Base-by-base conservation (phyloP, 2,888 invertebrate genomes). In the Amblyjoppa fuscipennis region DNA sequence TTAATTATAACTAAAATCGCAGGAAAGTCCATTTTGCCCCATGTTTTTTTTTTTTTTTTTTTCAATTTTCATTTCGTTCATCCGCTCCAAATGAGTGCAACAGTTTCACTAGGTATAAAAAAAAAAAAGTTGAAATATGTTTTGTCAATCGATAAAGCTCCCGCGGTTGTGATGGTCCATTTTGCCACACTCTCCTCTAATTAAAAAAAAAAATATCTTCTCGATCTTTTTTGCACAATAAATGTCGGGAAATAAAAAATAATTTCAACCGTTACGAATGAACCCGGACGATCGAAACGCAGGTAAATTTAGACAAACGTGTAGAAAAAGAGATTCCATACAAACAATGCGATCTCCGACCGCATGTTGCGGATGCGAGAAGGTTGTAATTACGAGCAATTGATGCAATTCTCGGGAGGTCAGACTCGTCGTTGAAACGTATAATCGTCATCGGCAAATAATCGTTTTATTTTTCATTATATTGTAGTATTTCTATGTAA, bases 361-460 rank as follows among this genome's bases (percentile, higher is more conserved):
- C 80, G 80, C 80, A 80, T 80, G 80, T 80, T 78, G 78, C 78
- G 78, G 78, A 78, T 78, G 78, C 69, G 78, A 70, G 28, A 59
- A n/a, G 20, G 64, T 31, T 28, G 61, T 61, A 31, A 61, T 61
- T 61, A 61, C 31, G 13, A 25, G 61, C 61, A 25, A 28, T 28
- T 53, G 53, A 4, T 61, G 28, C 61, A 31, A 61, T 61, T 31
- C 61, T 34, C 31, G 16, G 2, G 28, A 28, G 59, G 59, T 59
- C 59, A 59, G 59, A 28, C 11, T 11, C 59, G 25, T 13, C 25
- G 59, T 59, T 13, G 31, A 34, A 31, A 64, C 16, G 31, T 31
- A n/a, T 64, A 64, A 64, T 64, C 34, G 64, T 64, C 34, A 7
- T n/a, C n/a, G 45, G 16, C n/a, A 31, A 64, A 31, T 9, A 34